These are phyloP conservation scores for Leguminivora glycinivorella DNA, from an alignment of 1,140 invertebrate species.

Conservation along the genomic window DNA sequence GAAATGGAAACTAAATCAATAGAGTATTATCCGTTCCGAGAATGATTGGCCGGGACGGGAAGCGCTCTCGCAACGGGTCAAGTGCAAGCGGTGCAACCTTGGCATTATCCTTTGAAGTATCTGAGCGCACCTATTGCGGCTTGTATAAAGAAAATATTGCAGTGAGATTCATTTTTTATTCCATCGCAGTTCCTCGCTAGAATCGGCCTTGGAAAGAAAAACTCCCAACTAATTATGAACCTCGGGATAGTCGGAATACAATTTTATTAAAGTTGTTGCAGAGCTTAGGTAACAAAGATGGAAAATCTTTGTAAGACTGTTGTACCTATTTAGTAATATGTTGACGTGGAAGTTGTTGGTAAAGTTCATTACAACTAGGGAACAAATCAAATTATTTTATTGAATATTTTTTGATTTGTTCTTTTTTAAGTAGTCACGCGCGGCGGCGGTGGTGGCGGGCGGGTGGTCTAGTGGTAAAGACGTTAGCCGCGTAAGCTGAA, in stretches of 20 bases:
- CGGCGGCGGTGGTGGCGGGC: no score
- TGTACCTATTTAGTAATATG: no score
- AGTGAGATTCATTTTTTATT: background rate
- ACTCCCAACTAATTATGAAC: background rate
- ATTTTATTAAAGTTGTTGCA: background rate
- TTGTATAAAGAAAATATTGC: constrained; percentile 10
- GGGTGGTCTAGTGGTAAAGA: no score
- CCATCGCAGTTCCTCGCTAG: background rate
- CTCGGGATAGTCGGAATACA: background rate
- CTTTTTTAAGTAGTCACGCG: no score
- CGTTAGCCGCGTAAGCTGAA: no score
- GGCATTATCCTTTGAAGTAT: background rate
- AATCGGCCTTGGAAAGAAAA: constrained; percentile 5
- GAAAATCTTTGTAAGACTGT: no score
- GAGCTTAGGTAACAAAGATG: no score
- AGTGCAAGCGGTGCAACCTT: constrained; percentile 4
- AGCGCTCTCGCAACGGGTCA: background rate
- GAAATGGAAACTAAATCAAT: constrained; percentile 4
- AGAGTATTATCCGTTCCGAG: background rate
- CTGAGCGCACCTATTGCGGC: background rate
- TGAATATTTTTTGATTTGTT: no score
- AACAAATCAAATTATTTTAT: no score
- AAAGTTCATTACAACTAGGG: no score
- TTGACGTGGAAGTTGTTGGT: no score
- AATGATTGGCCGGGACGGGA: background rate